Evolutionary conservation across 2,797 vertebrate species (phyloP), one percentile per base, ranked within the genome.

Genomic region (Phylloscopus collybita): DNA sequence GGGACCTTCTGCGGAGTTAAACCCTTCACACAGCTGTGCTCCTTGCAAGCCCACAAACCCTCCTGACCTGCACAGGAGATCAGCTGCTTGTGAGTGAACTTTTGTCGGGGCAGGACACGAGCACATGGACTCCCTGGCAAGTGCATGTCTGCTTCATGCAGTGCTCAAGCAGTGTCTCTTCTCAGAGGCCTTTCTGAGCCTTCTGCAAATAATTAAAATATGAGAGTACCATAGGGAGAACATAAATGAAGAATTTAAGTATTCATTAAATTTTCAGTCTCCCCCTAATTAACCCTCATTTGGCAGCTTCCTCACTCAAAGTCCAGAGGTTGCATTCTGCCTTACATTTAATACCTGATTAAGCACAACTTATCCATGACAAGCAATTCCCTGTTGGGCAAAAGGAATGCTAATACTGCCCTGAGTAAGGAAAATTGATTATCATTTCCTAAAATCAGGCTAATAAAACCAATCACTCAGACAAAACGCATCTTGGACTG

Each of bases 341-440:
- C 42, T 84, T 62, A 65, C 47, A 85, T 92, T 92, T 94, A 95
- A 91, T 21, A 94, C 36, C 71, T 44, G 51, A 94, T 93, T 93
- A 96, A 96, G 65, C 67, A 92, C 71, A 44, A 73, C 72, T 94
- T 93, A 94, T 12, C 71, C 29, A 4, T 44, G 54, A 74, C 67
- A 70, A 66, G 54, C 67, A 81, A 69, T 26, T 89, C 56, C 64
- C 81, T 60, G 47, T 81, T 86, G 91, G 81, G 71, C 40, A 67
- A 86, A 89, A 95, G 49, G 29, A 94, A 92, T 71, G 80, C 47
- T 95, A 95, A 92, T 71, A 67, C 64, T 80, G 36, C 27, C 67
- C 61, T 9, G 25, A 95, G 62, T 45, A 94, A 79, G 60, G 65
- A 81, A 86, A 97, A 96, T 91, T 82, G 64, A 94, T 95, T 92